Base-by-base conservation (phyloP, 2,797 vertebrate species). In the Xyrichtys novacula region DNA sequence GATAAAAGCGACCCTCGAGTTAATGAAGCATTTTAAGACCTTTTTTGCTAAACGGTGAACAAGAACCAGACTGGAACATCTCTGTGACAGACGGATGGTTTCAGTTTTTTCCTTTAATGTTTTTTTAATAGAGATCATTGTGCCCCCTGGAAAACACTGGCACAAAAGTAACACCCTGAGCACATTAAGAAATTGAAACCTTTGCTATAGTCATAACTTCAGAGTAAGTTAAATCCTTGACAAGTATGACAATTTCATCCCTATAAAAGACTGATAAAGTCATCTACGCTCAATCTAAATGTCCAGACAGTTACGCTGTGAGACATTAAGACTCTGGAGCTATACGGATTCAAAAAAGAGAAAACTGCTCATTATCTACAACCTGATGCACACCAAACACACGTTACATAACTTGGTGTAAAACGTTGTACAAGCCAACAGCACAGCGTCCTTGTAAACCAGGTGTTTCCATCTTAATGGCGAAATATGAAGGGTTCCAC, bases 1-100 rank as follows among this genome's bases (percentile, higher is more conserved):
- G 63, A 77, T 46, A 65, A 7, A 79, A 78, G 75, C 70, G 50
- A 55, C 23, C 48, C 38, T 54, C 36, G 39, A 84, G 62, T 71
- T 81, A 83, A 88, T 76, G 47, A 87, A 77, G 55, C 53, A 43
- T 69, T 85, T 80, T 31, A 52, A 44, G 52, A 71, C 46, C 20
- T 69, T 76, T n/a, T 67, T 61, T 67, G 55, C 16, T 34, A 57
- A 71, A 60, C 9, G 14, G 46, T 4, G 55, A 59, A 32, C 46
- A 19, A 46, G 44, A 58, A n/a, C 2, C 2, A 39, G 16, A n/a
- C 16, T 31, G 1, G 60, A 54, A 40, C 15, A 16, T 52, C 12
- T 9, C 1, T 7, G 39, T 70, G 38, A 72, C 38, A 22, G 34
- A 62, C 38, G 66, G 38, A 74, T 25, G 31, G 4, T 28, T 46